Conservation (phyloP, 2,888 invertebrate genomes). For the Silvanus unidentatus region DNA sequence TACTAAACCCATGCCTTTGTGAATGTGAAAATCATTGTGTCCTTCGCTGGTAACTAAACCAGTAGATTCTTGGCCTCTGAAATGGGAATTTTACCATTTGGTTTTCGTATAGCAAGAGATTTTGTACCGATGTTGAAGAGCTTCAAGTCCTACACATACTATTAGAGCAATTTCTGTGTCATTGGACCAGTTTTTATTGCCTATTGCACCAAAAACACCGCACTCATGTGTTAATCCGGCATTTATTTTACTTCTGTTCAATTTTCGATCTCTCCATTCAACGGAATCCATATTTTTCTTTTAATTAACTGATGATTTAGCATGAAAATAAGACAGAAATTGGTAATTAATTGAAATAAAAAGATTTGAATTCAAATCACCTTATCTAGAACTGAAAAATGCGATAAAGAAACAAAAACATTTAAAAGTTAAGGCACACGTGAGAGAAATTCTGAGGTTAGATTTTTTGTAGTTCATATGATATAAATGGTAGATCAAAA, state of each 20-base stretch:
- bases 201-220: slow-evolving; percentile 91
- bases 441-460: no score
- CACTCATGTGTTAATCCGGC: slow-evolving; percentile 73
- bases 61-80: slow-evolving; percentile 94
- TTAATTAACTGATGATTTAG: no score
- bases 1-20: slow-evolving; percentile 95
- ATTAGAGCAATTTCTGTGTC: slow-evolving; percentile 77
- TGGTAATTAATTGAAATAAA: no score
- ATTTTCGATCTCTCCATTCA: slow-evolving; percentile 18
- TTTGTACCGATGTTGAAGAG: slow-evolving; percentile 78
- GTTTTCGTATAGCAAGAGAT: slow-evolving; percentile 3
- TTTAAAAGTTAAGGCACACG: no score
- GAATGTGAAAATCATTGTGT: slow-evolving; percentile 70
- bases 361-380: no score
- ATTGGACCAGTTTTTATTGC: slow-evolving; percentile 47
- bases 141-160: slow-evolving; percentile 84
- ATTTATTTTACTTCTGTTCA: slow-evolving; percentile 15
- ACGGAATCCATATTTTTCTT: not conserved
- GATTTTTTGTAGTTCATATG: no score
- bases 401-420: no score
- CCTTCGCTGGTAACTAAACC: slow-evolving; percentile 93
- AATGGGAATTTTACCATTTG: slow-evolving; percentile 8
- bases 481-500: no score
- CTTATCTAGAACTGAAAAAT: no score
- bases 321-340: no score